Base-by-base conservation (phyloP, 2,113 vertebrate genomes). In the Herpetotheres cachinnans region DNA sequence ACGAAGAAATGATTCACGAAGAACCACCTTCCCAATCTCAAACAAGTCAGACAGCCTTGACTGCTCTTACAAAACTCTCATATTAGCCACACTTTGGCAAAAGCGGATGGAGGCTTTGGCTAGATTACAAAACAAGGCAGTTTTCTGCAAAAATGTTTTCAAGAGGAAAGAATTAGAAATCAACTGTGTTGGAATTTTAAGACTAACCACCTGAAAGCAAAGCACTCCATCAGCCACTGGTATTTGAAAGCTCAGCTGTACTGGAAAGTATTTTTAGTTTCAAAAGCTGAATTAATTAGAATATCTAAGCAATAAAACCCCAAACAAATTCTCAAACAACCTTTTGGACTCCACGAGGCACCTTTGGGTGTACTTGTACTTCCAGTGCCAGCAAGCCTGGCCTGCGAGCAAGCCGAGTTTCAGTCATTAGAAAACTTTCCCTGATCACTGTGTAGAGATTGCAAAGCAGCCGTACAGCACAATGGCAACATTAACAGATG, bases 361-460 rank as follows among this genome's bases (percentile, higher is more conserved):
- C 14, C 63, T 83, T 0, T 7, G 27, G 26, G 19, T 49, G 20
- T 5, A 61, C 16, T 47, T 77, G 34, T 21, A 27, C 36, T 61
- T 56, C 25, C 82, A 76, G 30, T 5, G 18, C 30, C 80, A 52
- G 49, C 40, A 42, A 40, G 55, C 5, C 11, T 3, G 3, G 56
- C 36, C 61, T 26, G 22, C 16, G 10, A 79, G 38, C 44, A 62
- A 65, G 32, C 13, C 0, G 1, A 46, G 34, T 22, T 89, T 29
- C 47, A 10, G 8, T 11, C 16, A 7, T 9, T 2, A 38, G 16
- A 22, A 50, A 25, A 8, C 36, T 25, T n/a, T 36, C 7, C 36
- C 56, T 5, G 0, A 14, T 15, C 19, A 0, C 46, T 16, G 34
- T 0, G 2, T 0, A 20, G 17, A 81, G 47, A 46, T 0, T 5